A percentile compares a stretch with the other conserved stretches of the same genome.
Conservation (phyloP, 2,888 invertebrate genomes). For the Tinea pellionella region DNA sequence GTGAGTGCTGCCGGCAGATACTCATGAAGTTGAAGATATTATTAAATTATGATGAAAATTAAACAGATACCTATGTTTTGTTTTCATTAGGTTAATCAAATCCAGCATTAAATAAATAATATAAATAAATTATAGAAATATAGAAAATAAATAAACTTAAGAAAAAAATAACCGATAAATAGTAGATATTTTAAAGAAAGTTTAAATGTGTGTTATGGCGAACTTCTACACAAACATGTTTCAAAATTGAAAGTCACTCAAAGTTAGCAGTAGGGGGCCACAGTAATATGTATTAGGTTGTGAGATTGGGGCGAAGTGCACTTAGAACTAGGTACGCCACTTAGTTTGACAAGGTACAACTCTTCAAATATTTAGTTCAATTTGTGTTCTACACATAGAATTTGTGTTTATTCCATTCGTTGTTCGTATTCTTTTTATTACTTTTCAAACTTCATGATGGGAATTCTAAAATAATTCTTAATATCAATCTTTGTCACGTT, state of each 20-base stretch:
- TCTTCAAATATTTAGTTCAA: background rate
- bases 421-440: background rate
- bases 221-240: conserved; percentile 28
- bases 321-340: background rate
- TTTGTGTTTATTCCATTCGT: no score
- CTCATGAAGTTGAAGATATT: no score
- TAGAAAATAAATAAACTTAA: no score
- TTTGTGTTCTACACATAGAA: background rate
- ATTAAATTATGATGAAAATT: no score
- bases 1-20: no score
- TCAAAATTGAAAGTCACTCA: conserved; percentile 38
- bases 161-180: no score
- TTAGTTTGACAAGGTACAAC: conserved; percentile 7
- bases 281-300: conserved; percentile 1
- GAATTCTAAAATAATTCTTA: background rate
- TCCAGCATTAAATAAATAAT: no score
- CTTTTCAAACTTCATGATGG: background rate
- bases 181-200: no score
- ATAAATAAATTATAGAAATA: no score
- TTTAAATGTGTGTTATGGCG: no score
- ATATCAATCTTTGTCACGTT: conserved; percentile 1
- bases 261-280: conserved; percentile 20
- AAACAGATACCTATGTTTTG: no score
- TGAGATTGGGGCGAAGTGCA: background rate
- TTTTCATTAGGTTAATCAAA: no score